phyloP scores from a whole-genome alignment of 2,797 vertebrate species.

The Mormyrus hasselquistii region DNA sequence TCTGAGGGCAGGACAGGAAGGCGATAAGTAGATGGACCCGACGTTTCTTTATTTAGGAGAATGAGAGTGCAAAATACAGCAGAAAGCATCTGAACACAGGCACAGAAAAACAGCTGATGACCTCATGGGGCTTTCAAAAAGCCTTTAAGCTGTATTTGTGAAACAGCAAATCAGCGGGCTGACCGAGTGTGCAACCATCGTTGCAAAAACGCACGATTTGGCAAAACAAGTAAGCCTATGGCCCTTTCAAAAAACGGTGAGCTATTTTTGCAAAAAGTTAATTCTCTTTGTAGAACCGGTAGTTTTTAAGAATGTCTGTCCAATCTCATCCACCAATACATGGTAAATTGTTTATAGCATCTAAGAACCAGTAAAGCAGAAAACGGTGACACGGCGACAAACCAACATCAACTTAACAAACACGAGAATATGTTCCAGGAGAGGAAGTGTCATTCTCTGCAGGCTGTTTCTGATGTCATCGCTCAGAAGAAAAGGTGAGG shows the following conservation, averaged over 20 bases:
- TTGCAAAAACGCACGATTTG: background rate
- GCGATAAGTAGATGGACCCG: background rate
- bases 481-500: background rate
- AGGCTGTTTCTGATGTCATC: background rate
- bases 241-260: background rate
- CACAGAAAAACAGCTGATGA: background rate
- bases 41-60: slow-evolving; percentile 1
- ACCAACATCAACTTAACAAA: background rate
- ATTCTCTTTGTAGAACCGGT: background rate
- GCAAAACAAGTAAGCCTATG: background rate
- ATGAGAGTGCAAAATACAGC: background rate
- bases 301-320: background rate
- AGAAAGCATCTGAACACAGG: background rate
- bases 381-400: background rate
- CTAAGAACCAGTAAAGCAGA: background rate
- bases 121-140: background rate
- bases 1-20: background rate
- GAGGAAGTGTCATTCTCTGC: background rate
- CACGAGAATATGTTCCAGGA: background rate
- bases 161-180: background rate
- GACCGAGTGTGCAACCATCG: background rate
- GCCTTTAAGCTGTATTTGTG: background rate
- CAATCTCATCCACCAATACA: background rate
- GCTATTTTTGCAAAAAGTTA: background rate
- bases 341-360: background rate